Conservation (phyloP, 2,888 invertebrate species). For the Ellobium chinense region DNA sequence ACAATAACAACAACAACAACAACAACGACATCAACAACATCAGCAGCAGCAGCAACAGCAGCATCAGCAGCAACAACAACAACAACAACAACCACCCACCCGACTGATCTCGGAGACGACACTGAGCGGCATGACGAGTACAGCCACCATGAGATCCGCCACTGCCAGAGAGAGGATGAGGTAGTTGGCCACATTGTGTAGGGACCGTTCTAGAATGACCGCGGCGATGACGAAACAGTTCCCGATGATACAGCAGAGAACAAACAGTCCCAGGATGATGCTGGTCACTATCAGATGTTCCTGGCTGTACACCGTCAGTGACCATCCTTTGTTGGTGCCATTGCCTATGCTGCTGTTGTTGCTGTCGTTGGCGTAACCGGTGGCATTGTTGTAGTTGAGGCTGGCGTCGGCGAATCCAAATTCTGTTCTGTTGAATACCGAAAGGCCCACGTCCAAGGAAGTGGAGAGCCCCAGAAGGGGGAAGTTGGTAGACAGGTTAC, state of each 20-base stretch:
- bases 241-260: constrained; percentile 95
- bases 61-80: not conserved
- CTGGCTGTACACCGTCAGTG: constrained; percentile 42
- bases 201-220: constrained; percentile 93
- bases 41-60: not conserved
- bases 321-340: constrained; percentile 6
- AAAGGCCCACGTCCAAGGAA: not conserved
- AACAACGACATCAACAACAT: not conserved
- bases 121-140: constrained; percentile 84
- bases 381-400: constrained; percentile 9
- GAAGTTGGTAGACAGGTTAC: not conserved
- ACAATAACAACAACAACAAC: not conserved
- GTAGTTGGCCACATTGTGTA: constrained; percentile 97
- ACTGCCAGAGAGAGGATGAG: constrained; percentile 97
- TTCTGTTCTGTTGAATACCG: not conserved
- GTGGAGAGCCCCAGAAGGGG: not conserved
- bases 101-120: constrained; percentile 79
- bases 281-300: constrained; percentile 58
- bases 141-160: constrained; percentile 97
- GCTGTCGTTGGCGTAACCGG: not conserved
- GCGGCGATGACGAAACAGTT: constrained; percentile 99
- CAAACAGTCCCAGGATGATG: constrained; percentile 86
- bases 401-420: not conserved
- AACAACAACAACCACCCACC: constrained; percentile 42
- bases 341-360: not conserved